A percentile compares a stretch with the other conserved stretches of the same genome.
Conservation (phyloP, 2,888 invertebrate genomes). For the Megaustenia siamemsis region DNA sequence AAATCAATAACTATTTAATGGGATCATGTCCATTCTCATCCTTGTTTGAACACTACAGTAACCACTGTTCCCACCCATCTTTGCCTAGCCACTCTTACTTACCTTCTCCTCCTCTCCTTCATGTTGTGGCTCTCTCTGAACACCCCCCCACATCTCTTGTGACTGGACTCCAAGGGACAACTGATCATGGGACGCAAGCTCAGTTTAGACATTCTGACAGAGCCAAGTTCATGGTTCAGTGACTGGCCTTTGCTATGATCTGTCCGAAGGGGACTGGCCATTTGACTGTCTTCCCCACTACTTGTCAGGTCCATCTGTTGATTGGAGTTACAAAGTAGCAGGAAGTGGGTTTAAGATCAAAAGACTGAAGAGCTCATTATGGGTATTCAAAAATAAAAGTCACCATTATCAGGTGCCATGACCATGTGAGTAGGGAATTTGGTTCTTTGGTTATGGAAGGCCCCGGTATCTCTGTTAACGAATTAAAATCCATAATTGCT, state of each 20-base stretch:
- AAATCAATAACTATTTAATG: too few species aligned
- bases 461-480: too few species aligned
- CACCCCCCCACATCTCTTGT: constrained; percentile 51
- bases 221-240: background rate
- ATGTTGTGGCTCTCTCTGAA: constrained; percentile 71
- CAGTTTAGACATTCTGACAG: background rate
- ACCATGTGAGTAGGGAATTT: too few species aligned
- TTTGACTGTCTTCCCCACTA: constrained; percentile 4
- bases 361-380: too few species aligned
- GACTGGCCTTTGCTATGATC: background rate
- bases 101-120: constrained; percentile 75
- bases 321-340: background rate
- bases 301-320: background rate
- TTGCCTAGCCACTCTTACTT: constrained; percentile 10
- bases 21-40: too few species aligned
- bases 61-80: too few species aligned
- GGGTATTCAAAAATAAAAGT: too few species aligned
- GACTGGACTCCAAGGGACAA: constrained; percentile 11
- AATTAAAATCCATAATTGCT: too few species aligned
- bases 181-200: constrained; percentile 4
- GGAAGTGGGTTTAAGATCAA: background rate
- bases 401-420: too few species aligned
- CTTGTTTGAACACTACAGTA: too few species aligned
- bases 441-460: too few species aligned
- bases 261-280: background rate